Evolutionary conservation across 2,888 invertebrate species (phyloP).

Genomic region (Agrotis exclamationis): DNA sequence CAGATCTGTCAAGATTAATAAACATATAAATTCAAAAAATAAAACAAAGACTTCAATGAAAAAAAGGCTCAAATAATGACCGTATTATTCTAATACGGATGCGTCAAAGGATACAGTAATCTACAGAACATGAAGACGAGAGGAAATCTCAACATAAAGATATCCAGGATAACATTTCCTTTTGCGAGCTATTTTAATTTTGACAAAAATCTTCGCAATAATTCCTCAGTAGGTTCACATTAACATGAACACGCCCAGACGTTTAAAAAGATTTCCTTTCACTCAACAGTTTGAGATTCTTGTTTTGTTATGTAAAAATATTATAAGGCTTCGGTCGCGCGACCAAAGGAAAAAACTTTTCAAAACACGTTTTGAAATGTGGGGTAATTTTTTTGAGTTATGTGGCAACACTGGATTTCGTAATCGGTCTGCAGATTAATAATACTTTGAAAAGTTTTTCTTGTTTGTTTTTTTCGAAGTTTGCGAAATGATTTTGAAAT

Average conservation of each 20-base stretch:
- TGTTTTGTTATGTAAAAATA: slow-evolving; percentile 47
- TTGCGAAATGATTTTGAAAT: slow-evolving; percentile 12
- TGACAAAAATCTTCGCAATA: slow-evolving; percentile 34
- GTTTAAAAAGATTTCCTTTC: slow-evolving; percentile 47
- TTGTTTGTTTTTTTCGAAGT: slow-evolving; percentile 24
- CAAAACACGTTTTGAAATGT: slow-evolving; percentile 13
- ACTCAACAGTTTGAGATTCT: slow-evolving; percentile 31
- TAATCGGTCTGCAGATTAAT: slow-evolving; percentile 1
- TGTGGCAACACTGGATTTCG: slow-evolving; percentile 35
- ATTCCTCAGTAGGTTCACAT: slow-evolving; percentile 47
- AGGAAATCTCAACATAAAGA: slow-evolving; percentile 41
- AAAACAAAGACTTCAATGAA: slow-evolving; percentile 41
- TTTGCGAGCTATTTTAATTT: slow-evolving; percentile 54
- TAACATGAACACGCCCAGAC: slow-evolving; percentile 51
- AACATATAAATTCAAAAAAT: slow-evolving; percentile 48
- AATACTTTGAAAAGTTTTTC: neutral
- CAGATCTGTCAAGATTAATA: slow-evolving; percentile 48
- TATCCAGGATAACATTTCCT: slow-evolving; percentile 44
- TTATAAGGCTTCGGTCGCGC: slow-evolving; percentile 11
- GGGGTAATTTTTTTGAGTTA: slow-evolving; percentile 25
- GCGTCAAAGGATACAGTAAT: slow-evolving; percentile 54
- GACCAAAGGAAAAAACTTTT: neutral
- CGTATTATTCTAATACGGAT: slow-evolving; percentile 44
- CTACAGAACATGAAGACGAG: slow-evolving; percentile 34
- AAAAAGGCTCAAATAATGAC: slow-evolving; percentile 47